Base-by-base conservation (phyloP, 2,113 vertebrate genomes). In the Psittacus erithacus region DNA sequence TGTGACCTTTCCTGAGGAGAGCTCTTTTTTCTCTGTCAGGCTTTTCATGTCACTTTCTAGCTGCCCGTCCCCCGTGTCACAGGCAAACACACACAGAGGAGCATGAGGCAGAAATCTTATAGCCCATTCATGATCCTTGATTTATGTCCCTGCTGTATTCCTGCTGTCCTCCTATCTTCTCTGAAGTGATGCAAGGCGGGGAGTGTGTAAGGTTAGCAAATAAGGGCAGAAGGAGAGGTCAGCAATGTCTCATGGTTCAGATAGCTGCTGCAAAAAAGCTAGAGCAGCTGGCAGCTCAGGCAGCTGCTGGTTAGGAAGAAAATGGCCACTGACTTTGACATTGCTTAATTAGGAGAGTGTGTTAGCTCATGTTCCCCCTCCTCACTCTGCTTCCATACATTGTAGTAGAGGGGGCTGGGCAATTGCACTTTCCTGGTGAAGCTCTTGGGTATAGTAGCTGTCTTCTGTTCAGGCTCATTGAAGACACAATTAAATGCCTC, bases 101-200 rank as follows among this genome's bases (percentile, higher is more conserved):
- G 0, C 33, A 5, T 27, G 90, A 95, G 90, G 77, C 92, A 92
- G 39, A 8, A 82, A 85, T 94, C 94, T 95, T 88, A 91, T 33
- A 92, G 89, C 74, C 92, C 75, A 77, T 95, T 97, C 89, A 77
- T 18, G 62, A 24, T 62, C 60, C 55, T 91, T 95, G 96, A 95
- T 97, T 97, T 95, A 96, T 91, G 81, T 57, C 80, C 63, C 2
- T 10, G 68, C 44, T 88, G 64, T 63, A 35, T 74, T 94, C 92
- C 57, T 64, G 83, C 70, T 87, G 85, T 92, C 57, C 86, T 94
- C 71, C 70, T 73, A 44, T 9, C 68, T 89, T 69, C 82, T 94
- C 71, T 47, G 5, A n/a, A 80, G 78, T 14, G 49, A 60, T 71
- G 70, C 52, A 9, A 53, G 69, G 50, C 65, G 83, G 80, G 63